phyloP scores from a whole-genome alignment of 2,888 invertebrate species.

The Thelaira solivaga region DNA sequence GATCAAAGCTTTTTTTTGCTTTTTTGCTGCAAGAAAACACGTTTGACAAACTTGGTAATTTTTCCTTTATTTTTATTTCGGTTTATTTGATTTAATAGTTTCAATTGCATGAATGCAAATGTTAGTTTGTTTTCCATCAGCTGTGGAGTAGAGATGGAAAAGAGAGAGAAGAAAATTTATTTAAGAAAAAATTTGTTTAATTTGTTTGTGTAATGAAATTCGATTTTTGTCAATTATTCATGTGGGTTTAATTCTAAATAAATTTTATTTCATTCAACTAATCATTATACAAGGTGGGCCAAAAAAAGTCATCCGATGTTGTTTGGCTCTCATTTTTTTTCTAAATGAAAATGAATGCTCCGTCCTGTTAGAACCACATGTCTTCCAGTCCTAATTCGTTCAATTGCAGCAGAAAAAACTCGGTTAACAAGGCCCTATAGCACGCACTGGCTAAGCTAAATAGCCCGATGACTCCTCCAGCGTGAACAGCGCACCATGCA shows the following conservation, averaged over 20 bases:
- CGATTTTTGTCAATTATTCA: neutral
- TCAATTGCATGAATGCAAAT: constrained; percentile 38
- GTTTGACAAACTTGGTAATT: constrained; percentile 51
- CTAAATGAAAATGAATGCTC: too few relatives aligned
- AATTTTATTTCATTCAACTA: neutral
- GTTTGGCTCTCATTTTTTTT: too few relatives aligned
- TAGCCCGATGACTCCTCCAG: too few relatives aligned
- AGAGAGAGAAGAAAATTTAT: neutral
- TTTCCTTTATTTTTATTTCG: constrained; percentile 26
- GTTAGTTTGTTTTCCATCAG: neutral
- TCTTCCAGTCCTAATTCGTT: too few relatives aligned
- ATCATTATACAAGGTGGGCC: neutral
- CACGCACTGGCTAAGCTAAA: too few relatives aligned
- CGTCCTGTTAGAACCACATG: too few relatives aligned
- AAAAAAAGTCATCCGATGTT: too few relatives aligned
- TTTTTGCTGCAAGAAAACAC: constrained; percentile 14
- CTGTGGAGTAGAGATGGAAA: too few relatives aligned
- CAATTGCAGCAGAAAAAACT: too few relatives aligned
- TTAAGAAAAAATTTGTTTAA: neutral
- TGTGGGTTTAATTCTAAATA: neutral
- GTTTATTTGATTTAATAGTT: constrained; percentile 29
- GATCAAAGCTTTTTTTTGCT: constrained; percentile 4
- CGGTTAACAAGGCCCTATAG: too few relatives aligned
- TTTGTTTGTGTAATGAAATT: neutral
- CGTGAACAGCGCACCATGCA: too few relatives aligned